Conservation (phyloP, 2,113 vertebrate species). For the Carassius auratus region DNA sequence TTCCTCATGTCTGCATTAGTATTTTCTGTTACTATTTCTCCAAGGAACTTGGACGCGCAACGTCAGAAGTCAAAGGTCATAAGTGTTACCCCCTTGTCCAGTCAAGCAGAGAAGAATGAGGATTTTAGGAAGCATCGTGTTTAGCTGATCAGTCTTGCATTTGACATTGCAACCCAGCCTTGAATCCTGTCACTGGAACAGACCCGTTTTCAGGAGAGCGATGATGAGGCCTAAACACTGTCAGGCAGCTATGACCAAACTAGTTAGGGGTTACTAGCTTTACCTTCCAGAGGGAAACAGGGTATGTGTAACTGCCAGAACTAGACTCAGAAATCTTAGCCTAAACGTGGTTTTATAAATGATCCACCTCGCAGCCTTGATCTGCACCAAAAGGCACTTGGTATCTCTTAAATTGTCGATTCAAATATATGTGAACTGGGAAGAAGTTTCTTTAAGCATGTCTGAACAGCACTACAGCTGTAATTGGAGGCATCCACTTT, state of each 20-base stretch:
- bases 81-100: not conserved
- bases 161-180: constrained; percentile 30
- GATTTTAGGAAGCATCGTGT: constrained; percentile 31
- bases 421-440: not conserved
- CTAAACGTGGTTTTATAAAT: not conserved
- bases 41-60: not conserved
- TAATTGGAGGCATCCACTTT: not conserved
- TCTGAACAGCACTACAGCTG: not conserved
- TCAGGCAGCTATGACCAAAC: constrained; percentile 25
- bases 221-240: not conserved
- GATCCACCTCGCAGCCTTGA: not conserved
- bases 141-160: constrained; percentile 34
- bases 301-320: too few relatives aligned
- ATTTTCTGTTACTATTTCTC: not conserved
- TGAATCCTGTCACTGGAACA: not conserved
- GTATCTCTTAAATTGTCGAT: not conserved
- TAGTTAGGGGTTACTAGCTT: constrained; percentile 20
- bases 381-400: not conserved
- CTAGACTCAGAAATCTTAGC: too few relatives aligned
- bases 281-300: not conserved
- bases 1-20: not conserved
- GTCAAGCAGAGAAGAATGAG: constrained; percentile 9
- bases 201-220: not conserved
- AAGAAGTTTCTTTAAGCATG: not conserved
- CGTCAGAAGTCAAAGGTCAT: not conserved